Conservation (phyloP, 2,797 vertebrate species). For the Anas flavirostris region DNA sequence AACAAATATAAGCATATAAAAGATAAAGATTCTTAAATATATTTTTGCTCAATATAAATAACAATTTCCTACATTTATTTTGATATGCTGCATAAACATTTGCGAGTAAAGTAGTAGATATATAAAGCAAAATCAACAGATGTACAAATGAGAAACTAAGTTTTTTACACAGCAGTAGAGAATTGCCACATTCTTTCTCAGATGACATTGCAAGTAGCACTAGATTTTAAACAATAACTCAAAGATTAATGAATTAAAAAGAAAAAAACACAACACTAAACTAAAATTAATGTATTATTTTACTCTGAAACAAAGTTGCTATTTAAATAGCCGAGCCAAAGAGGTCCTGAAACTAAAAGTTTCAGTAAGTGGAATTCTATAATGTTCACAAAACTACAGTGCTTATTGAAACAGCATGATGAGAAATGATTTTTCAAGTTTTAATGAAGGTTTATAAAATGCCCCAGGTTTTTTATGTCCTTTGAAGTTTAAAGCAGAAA, state of each 20-base stretch:
- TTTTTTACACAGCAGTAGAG: not conserved
- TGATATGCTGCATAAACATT: not conserved
- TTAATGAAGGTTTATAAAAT: not conserved
- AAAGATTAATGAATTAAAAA: constrained; percentile 41
- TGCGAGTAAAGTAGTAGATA: not conserved
- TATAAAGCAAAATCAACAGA: not conserved
- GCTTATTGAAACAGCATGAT: not conserved
- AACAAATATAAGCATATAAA: not conserved
- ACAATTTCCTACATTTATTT: not conserved
- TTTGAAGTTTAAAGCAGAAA: not conserved
- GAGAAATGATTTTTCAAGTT: not conserved
- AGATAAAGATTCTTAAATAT: not conserved
- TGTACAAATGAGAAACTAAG: not conserved
- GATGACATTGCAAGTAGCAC: not conserved
- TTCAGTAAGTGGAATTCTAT: constrained; percentile 20
- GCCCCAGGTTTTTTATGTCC: not conserved
- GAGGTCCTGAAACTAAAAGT: not conserved
- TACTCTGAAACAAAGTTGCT: not conserved
- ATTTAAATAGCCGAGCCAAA: constrained; percentile 13
- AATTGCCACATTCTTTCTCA: not conserved
- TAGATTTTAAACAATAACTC: constrained; percentile 53
- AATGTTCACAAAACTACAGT: constrained; percentile 6
- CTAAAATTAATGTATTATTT: constrained; percentile 17
- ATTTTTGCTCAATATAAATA: not conserved
- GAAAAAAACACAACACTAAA: not conserved